phyloP scores from a whole-genome alignment of 2,888 invertebrate species.

The Cheilosia vulpina region DNA sequence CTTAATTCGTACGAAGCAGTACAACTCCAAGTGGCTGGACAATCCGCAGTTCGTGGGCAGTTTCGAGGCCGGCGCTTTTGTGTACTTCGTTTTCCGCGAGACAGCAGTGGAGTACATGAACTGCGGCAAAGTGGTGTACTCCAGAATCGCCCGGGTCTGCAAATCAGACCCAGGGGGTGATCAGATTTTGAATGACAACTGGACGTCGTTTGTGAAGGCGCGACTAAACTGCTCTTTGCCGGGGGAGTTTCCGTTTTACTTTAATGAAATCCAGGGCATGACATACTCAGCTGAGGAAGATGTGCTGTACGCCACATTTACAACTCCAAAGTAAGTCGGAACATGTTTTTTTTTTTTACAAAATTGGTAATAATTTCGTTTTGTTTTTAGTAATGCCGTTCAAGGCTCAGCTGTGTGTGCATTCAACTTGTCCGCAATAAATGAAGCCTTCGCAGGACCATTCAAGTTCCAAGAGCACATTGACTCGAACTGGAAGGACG shows the following conservation, averaged over 20 bases:
- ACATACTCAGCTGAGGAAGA: constrained; percentile 90
- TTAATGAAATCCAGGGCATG: constrained; percentile 94
- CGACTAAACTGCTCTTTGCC: constrained; percentile 92
- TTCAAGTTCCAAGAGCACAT: constrained; percentile 93
- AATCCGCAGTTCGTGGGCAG: constrained; percentile 96
- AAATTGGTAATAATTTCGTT: constrained; percentile 10
- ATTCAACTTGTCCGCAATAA: constrained; percentile 92
- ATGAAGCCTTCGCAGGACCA: constrained; percentile 92
- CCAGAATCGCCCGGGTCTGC: constrained; percentile 95
- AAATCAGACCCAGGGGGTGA: constrained; percentile 94
- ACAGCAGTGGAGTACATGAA: constrained; percentile 96
- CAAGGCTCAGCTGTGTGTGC: constrained; percentile 96
- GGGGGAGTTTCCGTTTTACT: constrained; percentile 94
- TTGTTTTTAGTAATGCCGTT: constrained; percentile 89
- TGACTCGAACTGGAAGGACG: constrained; percentile 91
- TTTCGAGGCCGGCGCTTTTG: constrained; percentile 93
- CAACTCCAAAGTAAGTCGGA: constrained; percentile 88
- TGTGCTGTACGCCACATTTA: constrained; percentile 92
- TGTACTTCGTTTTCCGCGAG: constrained; percentile 96
- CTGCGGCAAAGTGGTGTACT: constrained; percentile 96
- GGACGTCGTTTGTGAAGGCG: constrained; percentile 96
- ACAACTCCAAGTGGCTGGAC: constrained; percentile 94
- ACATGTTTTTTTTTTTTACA: neutral
- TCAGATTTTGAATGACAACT: constrained; percentile 90
- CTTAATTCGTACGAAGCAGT: constrained; percentile 89